Percentiles rank a stretch among this genome's conserved stretches.
These are phyloP conservation scores for Pseudolaguvia tuberculata DNA, from an alignment of 2,113 vertebrate genomes.

Conservation along the genomic window DNA sequence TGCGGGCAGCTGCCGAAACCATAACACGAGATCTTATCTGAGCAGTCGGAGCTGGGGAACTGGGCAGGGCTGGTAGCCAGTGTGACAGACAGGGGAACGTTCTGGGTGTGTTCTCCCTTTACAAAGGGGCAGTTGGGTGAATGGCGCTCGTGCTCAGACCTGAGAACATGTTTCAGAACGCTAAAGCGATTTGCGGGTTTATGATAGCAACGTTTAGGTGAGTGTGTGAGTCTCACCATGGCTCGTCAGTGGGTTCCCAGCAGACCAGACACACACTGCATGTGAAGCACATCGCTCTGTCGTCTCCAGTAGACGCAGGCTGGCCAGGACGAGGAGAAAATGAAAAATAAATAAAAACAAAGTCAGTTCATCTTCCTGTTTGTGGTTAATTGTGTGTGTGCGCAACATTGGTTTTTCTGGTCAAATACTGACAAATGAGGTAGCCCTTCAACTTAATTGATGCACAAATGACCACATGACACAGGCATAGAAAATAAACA, in stretches of 20 bases:
- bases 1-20: constrained; percentile 96
- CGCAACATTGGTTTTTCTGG: no score
- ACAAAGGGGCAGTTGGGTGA: constrained; percentile 98
- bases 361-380: neutral
- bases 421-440: no score
- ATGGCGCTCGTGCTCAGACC: constrained; percentile 98
- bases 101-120: constrained; percentile 98
- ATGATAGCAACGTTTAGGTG: neutral
- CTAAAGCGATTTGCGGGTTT: no score
- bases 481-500: no score
- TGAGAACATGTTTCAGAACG: constrained; percentile 46
- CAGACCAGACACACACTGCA: constrained; percentile 98
- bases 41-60: constrained; percentile 86
- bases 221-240: constrained; percentile 76
- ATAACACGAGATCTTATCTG: constrained; percentile 93
- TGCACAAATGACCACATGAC: no score
- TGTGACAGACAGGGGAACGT: constrained; percentile 94
- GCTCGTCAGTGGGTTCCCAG: constrained; percentile 98
- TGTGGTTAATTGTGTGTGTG: neutral
- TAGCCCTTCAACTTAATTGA: no score
- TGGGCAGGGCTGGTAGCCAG: constrained; percentile 95
- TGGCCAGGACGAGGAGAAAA: constrained; percentile 59
- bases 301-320: constrained; percentile 96
- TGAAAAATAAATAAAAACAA: no score
- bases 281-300: constrained; percentile 98